Evolutionary conservation across 2,888 invertebrate genomes (phyloP).

Genomic region (Trisateles emortualis): DNA sequence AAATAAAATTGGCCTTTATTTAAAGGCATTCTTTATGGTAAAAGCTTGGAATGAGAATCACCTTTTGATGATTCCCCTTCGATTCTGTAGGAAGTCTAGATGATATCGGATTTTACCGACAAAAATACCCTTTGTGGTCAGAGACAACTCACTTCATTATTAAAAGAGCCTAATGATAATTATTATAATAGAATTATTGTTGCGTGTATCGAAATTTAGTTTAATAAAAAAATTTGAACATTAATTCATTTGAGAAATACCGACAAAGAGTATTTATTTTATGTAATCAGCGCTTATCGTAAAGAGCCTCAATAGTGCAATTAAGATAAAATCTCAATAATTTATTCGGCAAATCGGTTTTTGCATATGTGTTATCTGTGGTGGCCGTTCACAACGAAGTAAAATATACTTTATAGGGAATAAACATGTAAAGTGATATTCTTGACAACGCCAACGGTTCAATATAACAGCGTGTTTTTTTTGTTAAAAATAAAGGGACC

Average conservation of each 20-base stretch:
- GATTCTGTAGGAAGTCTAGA: background rate
- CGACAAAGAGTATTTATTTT: conserved; percentile 54
- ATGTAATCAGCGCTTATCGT: conserved; percentile 49
- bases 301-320: conserved; percentile 58
- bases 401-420: conserved; percentile 9
- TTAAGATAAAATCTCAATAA: conserved; percentile 64
- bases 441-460: too few relatives aligned
- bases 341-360: conserved; percentile 54
- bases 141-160: too few relatives aligned
- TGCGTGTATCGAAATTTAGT: background rate
- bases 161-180: background rate
- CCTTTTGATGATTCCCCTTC: background rate
- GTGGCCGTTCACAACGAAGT: conserved; percentile 14
- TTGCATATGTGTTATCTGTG: conserved; percentile 51
- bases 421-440: background rate
- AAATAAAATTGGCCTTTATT: too few relatives aligned
- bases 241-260: conserved; percentile 35
- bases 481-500: too few relatives aligned
- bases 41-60: too few relatives aligned
- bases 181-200: background rate
- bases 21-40: too few relatives aligned
- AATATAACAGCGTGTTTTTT: too few relatives aligned
- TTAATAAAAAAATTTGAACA: conserved; percentile 25
- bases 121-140: too few relatives aligned
- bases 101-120: too few relatives aligned